A percentile compares a stretch with the other conserved stretches of the same genome.
phyloP scores from a whole-genome alignment of 1,140 invertebrate genomes.

The Glomeris maerens region DNA sequence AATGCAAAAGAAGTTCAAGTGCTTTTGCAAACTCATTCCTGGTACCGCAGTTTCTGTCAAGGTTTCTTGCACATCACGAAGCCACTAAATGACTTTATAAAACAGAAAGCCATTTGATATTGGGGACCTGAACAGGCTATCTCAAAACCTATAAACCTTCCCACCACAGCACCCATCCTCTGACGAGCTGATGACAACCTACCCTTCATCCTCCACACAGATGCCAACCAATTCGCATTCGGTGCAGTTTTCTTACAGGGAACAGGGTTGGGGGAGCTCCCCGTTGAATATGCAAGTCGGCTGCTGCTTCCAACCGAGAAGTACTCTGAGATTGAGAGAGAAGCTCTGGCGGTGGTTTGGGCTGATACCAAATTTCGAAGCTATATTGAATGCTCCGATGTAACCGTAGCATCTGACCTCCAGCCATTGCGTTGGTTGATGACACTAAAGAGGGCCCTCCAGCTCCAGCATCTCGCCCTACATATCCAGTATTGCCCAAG shows the following conservation, averaged over 20 bases:
- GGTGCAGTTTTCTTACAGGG: constrained; percentile 20
- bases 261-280: constrained; percentile 12
- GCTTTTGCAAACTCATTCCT: constrained; percentile 21
- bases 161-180: constrained; percentile 18
- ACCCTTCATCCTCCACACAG: constrained; percentile 24
- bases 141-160: constrained; percentile 19
- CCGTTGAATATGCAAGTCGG: constrained; percentile 24
- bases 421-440: constrained; percentile 26
- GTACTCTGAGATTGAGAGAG: constrained; percentile 31
- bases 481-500: too few relatives aligned
- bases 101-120: constrained; percentile 21
- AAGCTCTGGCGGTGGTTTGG: too few relatives aligned
- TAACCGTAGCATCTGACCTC: too few relatives aligned
- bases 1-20: constrained; percentile 20
- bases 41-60: constrained; percentile 26
- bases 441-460: constrained; percentile 22
- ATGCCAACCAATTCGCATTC: constrained; percentile 17
- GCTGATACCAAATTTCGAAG: too few relatives aligned
- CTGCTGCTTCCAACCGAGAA: constrained; percentile 26
- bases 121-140: constrained; percentile 16
- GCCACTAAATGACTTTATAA: constrained; percentile 25
- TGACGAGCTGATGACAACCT: constrained; percentile 25
- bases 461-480: constrained; percentile 15
- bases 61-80: constrained; percentile 29
- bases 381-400: too few relatives aligned